Conservation (phyloP, 2,888 invertebrate species). For the Monopis laevigella region DNA sequence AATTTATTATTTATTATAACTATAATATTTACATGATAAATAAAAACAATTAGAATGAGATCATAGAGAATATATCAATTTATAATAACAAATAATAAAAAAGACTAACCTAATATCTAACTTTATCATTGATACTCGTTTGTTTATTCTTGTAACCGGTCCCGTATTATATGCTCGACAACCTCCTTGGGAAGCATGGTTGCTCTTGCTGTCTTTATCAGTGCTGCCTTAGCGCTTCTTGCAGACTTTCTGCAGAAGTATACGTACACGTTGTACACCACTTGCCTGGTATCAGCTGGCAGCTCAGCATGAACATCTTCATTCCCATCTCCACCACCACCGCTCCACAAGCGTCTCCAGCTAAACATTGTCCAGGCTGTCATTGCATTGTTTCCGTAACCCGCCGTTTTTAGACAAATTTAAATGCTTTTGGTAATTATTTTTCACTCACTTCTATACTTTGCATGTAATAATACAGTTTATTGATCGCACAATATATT, state of each 20-base stretch:
- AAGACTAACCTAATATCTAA: neutral
- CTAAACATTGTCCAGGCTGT: conserved; percentile 65
- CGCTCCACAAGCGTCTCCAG: conserved; percentile 54
- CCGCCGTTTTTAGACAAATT: conserved; percentile 43
- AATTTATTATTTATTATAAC: neutral
- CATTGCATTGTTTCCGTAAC: conserved; percentile 61
- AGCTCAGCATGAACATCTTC: conserved; percentile 46
- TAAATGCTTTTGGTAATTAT: neutral
- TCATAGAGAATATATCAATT: neutral
- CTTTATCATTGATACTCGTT: conserved; percentile 11
- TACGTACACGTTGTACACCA: conserved; percentile 57
- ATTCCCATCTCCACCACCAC: conserved; percentile 33
- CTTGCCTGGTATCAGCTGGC: conserved; percentile 54
- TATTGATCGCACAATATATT: no score
- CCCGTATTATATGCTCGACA: conserved; percentile 53
- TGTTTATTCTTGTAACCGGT: conserved; percentile 46
- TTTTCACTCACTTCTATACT: no score
- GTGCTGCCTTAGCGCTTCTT: conserved; percentile 43
- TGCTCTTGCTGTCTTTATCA: conserved; percentile 52
- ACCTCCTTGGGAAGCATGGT: conserved; percentile 58
- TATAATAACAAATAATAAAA: neutral
- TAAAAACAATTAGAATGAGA: neutral
- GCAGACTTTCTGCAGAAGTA: conserved; percentile 54
- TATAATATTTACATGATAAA: neutral
- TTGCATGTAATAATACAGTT: no score